These are phyloP conservation scores for Darevskia mixta DNA, from an alignment of 2,797 vertebrate species.

Conservation along the genomic window DNA sequence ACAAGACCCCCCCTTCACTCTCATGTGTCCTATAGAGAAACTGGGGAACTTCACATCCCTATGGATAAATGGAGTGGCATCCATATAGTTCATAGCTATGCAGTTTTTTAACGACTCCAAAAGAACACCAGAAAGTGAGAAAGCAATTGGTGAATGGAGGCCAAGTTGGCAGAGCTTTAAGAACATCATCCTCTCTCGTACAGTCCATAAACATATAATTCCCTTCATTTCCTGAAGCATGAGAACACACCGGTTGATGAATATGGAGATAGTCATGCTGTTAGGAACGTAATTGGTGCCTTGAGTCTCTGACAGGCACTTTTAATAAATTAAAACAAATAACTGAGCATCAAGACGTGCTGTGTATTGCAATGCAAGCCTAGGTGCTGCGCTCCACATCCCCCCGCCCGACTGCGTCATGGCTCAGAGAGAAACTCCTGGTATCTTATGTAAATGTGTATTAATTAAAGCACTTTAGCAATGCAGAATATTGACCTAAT, in stretches of 20 bases:
- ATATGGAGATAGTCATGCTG: constrained; percentile 20
- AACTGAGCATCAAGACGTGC: background rate
- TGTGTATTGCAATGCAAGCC: background rate
- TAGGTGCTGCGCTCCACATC: constrained; percentile 13
- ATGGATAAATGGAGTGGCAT: background rate
- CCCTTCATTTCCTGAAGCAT: background rate
- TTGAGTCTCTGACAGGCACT: constrained; percentile 15
- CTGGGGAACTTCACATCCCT: background rate
- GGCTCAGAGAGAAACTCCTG: constrained; percentile 53
- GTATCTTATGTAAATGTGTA: constrained; percentile 72
- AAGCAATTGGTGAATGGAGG: background rate
- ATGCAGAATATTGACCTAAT: constrained; percentile 69
- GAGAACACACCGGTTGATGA: background rate
- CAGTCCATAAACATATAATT: constrained; percentile 11
- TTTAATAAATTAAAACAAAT: constrained; percentile 42
- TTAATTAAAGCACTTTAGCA: constrained; percentile 76
- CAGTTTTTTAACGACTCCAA: background rate
- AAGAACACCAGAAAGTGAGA: background rate
- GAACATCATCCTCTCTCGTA: background rate
- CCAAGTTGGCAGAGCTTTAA: background rate
- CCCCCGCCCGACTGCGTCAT: background rate
- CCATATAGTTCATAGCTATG: background rate
- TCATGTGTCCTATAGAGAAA: background rate
- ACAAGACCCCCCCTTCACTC: background rate
- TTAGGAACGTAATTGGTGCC: background rate